phyloP scores from a whole-genome alignment of 2,888 invertebrate species.

The Ophraella communa region DNA sequence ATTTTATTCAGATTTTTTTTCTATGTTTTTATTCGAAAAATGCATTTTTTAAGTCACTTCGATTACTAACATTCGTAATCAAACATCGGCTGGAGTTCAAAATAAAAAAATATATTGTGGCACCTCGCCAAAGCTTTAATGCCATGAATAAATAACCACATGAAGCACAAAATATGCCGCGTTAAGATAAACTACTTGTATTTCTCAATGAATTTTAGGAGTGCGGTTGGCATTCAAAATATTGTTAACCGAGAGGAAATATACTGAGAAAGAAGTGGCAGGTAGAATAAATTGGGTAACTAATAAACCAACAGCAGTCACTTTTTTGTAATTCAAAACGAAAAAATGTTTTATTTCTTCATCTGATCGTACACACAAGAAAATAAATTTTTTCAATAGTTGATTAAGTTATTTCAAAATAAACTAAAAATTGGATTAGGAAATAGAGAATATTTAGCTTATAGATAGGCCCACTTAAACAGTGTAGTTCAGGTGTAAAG shows the following conservation, averaged over 20 bases:
- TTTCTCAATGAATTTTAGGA: constrained; percentile 47
- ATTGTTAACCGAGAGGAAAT: constrained; percentile 16
- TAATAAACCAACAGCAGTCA: background rate
- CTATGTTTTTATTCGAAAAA: background rate
- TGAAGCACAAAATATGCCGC: constrained; percentile 10
- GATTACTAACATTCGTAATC: constrained; percentile 1
- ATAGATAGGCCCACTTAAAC: too few species aligned
- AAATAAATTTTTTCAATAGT: too few species aligned
- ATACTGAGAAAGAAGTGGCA: background rate
- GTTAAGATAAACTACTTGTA: constrained; percentile 46
- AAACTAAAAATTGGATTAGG: too few species aligned
- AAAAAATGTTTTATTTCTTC: background rate
- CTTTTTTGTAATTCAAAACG: background rate
- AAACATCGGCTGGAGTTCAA: constrained; percentile 3
- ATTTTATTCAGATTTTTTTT: too few species aligned
- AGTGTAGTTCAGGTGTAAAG: too few species aligned
- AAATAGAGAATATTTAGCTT: too few species aligned
- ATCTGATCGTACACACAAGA: background rate
- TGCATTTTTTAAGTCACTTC: background rate
- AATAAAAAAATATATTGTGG: constrained; percentile 21
- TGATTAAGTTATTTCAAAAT: too few species aligned
- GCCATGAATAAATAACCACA: constrained; percentile 17
- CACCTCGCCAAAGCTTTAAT: constrained; percentile 20
- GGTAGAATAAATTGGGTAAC: background rate
- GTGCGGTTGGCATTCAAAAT: constrained; percentile 43